Evolutionary conservation across 2,888 invertebrate species (phyloP).

Genomic region (Corythucha ciliata): DNA sequence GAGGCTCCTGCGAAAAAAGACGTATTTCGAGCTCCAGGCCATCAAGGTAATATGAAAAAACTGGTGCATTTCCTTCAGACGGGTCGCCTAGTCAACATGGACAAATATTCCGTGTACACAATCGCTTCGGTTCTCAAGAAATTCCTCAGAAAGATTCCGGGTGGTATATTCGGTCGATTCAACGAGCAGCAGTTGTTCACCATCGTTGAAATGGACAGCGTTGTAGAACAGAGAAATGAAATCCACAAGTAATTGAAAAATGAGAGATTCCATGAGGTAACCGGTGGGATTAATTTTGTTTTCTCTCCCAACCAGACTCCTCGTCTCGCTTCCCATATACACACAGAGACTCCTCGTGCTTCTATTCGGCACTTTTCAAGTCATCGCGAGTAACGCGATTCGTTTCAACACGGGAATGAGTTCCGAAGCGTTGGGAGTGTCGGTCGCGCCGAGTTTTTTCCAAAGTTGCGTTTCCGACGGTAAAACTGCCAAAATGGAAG

Average conservation of each 20-base stretch:
- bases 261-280: background rate
- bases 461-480: constrained; percentile 93
- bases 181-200: constrained; percentile 84
- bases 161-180: constrained; percentile 87
- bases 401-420: constrained; percentile 88
- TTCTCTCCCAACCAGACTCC: constrained; percentile 54
- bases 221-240: constrained; percentile 77
- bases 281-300: background rate
- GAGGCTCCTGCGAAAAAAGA: constrained; percentile 88
- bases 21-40: constrained; percentile 90
- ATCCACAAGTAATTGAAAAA: constrained; percentile 68
- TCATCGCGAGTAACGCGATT: constrained; percentile 85
- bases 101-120: constrained; percentile 93
- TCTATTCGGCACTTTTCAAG: constrained; percentile 92
- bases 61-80: constrained; percentile 83
- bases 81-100: constrained; percentile 81
- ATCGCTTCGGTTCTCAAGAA: constrained; percentile 97
- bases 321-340: constrained; percentile 75
- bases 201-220: constrained; percentile 72
- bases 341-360: constrained; percentile 89
- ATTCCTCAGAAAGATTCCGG: constrained; percentile 92
- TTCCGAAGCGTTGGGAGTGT: constrained; percentile 88
- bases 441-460: constrained; percentile 92
- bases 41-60: constrained; percentile 90
- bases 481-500: constrained; percentile 91